phyloP scores from a whole-genome alignment of 2,113 vertebrate genomes.

The Petrocephalus microphthalmus region DNA sequence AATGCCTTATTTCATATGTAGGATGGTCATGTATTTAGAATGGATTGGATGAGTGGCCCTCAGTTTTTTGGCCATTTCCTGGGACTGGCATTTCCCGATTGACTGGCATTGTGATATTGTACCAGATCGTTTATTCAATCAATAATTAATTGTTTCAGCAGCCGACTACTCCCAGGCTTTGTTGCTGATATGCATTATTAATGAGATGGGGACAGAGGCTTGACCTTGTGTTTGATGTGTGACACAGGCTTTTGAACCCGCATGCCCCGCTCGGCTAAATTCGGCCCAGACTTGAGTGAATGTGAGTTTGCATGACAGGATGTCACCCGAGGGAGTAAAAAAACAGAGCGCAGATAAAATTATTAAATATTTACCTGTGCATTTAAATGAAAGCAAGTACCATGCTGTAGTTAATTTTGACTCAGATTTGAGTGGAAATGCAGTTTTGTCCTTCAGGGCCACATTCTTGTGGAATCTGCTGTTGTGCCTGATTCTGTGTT shows the following conservation, averaged over 20 bases:
- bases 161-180: constrained; percentile 3
- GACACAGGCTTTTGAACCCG: not conserved
- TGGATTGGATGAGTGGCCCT: not conserved
- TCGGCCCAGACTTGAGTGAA: not conserved
- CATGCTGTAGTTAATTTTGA: not conserved
- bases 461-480: not conserved
- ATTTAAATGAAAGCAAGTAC: not conserved
- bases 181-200: constrained; percentile 24
- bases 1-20: not conserved
- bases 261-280: not conserved
- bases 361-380: not conserved
- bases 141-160: constrained; percentile 24
- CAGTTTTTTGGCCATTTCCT: not conserved
- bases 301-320: not conserved
- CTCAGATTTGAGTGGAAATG: not conserved
- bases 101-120: not conserved
- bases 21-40: not conserved
- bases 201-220: not conserved
- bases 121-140: constrained; percentile 23
- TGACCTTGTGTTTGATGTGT: constrained; percentile 27
- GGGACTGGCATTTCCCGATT: not conserved
- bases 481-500: not conserved
- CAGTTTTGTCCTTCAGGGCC: not conserved
- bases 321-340: not conserved
- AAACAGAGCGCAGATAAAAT: not conserved